These are phyloP conservation scores for Chrysogorgia sp. DNA, from an alignment of 92 coral and sea anemone genomes.

Conservation along the genomic window DNA sequence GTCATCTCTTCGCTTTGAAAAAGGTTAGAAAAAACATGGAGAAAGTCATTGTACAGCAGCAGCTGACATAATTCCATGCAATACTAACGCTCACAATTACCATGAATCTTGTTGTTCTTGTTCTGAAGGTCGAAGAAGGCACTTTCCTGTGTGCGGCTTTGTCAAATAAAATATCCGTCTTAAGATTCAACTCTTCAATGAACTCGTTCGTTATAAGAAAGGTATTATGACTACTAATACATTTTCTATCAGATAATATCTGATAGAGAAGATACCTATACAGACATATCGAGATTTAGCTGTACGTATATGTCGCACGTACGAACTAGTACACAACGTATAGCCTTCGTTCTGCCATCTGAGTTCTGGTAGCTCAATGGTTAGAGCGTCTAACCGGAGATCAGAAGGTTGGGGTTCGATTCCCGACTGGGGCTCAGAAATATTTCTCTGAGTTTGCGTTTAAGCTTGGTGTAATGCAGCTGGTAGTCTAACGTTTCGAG, in stretches of 20 bases:
- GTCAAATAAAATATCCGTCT: slow-evolving; percentile 80
- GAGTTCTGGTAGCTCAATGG: too few species aligned
- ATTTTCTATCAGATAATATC: too few species aligned
- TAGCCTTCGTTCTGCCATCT: too few species aligned
- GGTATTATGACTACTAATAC: slow-evolving; percentile 44
- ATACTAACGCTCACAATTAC: too few species aligned
- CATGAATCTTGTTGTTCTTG: not conserved
- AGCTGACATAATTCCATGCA: not conserved
- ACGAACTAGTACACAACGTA: too few species aligned
- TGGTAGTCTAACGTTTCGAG: too few species aligned
- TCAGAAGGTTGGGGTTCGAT: too few species aligned
- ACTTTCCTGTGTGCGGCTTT: slow-evolving; percentile 85
- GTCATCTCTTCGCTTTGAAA: slow-evolving; percentile 91
- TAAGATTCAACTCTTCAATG: slow-evolving; percentile 89
- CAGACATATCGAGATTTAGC: too few species aligned
- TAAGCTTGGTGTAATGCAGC: not conserved
- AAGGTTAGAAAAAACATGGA: slow-evolving; percentile 55
- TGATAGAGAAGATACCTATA: too few species aligned
- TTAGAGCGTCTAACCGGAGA: too few species aligned
- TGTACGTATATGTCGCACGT: too few species aligned
- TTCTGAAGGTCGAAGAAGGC: slow-evolving; percentile 71
- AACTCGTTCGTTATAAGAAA: slow-evolving; percentile 84
- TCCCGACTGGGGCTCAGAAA: too few species aligned
- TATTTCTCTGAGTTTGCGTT: not conserved
- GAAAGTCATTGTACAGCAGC: not conserved